phyloP scores from a whole-genome alignment of 2,888 invertebrate species.

The Venusia cambrica region DNA sequence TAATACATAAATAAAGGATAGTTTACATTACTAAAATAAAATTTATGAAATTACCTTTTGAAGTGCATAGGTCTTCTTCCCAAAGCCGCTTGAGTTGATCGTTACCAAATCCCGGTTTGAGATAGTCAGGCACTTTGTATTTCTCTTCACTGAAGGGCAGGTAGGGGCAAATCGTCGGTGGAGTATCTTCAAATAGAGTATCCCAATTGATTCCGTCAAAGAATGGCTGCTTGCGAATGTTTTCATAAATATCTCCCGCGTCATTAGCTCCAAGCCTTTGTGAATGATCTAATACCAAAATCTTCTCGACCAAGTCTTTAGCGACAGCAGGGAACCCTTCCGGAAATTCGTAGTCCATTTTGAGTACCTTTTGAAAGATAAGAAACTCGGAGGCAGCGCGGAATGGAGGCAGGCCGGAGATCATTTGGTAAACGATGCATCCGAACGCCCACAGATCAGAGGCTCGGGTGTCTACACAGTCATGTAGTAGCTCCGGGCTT shows the following conservation, averaged over 20 bases:
- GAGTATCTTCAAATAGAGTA: conserved; percentile 86
- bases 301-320: conserved; percentile 92
- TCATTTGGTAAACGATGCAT: conserved; percentile 98
- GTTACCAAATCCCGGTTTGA: conserved; percentile 94
- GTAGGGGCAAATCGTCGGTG: conserved; percentile 91
- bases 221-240: conserved; percentile 92
- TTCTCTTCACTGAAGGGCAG: conserved; percentile 88
- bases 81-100: conserved; percentile 89
- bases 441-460: conserved; percentile 99
- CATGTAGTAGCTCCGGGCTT: conserved; percentile 96
- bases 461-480: conserved; percentile 86
- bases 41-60: conserved; percentile 56
- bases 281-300: conserved; percentile 90
- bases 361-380: conserved; percentile 97
- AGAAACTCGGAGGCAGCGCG: conserved; percentile 95
- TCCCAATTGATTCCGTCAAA: conserved; percentile 93
- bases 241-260: conserved; percentile 85
- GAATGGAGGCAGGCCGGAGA: conserved; percentile 95
- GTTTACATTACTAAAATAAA: conserved; percentile 27
- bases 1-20: background rate
- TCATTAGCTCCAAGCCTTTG: conserved; percentile 92
- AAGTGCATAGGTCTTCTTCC: conserved; percentile 84
- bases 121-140: conserved; percentile 86
- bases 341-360: conserved; percentile 94
- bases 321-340: conserved; percentile 93